Evolutionary conservation across 2,888 invertebrate genomes (phyloP).

Genomic region (Chymomyza amoena): DNA sequence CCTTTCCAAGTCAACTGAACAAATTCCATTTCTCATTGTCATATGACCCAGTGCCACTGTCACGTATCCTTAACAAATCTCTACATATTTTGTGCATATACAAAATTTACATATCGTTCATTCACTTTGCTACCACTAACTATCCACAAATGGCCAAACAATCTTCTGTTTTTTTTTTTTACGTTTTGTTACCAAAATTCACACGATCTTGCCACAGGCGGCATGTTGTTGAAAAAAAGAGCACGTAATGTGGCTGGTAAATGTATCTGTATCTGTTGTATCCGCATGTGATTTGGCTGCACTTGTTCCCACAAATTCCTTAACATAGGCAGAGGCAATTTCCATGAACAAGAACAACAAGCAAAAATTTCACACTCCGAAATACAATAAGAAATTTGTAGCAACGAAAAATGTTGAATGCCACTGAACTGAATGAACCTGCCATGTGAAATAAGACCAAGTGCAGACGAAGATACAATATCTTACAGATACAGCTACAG

Average conservation of each 20-base stretch:
- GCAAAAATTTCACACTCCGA: constrained; percentile 63
- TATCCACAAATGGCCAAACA: neutral
- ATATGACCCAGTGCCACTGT: neutral
- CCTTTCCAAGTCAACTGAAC: too few relatives aligned
- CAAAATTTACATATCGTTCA: neutral
- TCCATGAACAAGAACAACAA: constrained; percentile 61
- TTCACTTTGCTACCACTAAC: neutral
- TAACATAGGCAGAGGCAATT: constrained; percentile 69
- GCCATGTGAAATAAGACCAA: constrained; percentile 22
- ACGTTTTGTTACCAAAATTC: constrained; percentile 52
- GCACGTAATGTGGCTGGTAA: constrained; percentile 51
- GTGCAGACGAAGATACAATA: constrained; percentile 39
- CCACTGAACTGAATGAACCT: constrained; percentile 44
- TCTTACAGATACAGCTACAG: constrained; percentile 17
- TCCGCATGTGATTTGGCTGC: constrained; percentile 33
- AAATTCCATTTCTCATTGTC: neutral
- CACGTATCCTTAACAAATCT: neutral
- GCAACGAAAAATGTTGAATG: constrained; percentile 42
- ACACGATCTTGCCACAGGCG: constrained; percentile 60
- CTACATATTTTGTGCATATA: neutral
- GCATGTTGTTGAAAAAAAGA: constrained; percentile 49
- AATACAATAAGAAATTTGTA: constrained; percentile 49
- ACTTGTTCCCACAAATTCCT: constrained; percentile 71
- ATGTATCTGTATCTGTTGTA: constrained; percentile 6
- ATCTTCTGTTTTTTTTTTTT: neutral